A percentile compares a stretch with the other conserved stretches of the same genome.
These are phyloP conservation scores for Coremacera marginata DNA, from an alignment of 2,888 invertebrate genomes.

Conservation along the genomic window DNA sequence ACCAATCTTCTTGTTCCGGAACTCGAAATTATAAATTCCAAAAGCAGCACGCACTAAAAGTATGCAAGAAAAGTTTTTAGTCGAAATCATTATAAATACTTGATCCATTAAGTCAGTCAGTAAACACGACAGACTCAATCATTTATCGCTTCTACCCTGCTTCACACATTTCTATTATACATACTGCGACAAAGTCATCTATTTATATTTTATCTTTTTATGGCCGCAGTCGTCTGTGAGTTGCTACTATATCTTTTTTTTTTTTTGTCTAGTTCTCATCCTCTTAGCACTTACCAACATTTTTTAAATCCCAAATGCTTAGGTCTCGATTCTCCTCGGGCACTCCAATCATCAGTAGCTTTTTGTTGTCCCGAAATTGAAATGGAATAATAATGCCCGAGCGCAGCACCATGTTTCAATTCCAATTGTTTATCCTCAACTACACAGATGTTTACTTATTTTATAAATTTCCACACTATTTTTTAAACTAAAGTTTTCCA, in stretches of 20 bases:
- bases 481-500: neutral
- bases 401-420: conserved; percentile 60
- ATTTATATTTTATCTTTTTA: conserved; percentile 25
- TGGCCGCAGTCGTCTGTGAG: conserved; percentile 6
- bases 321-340: conserved; percentile 60
- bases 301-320: conserved; percentile 64
- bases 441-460: neutral
- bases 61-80: conserved; percentile 26
- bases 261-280: neutral
- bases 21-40: conserved; percentile 62
- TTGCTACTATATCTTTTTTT: neutral
- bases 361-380: conserved; percentile 65
- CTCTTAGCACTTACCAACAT: conserved; percentile 60
- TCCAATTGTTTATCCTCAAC: neutral
- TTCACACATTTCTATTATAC: conserved; percentile 34
- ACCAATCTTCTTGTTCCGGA: conserved; percentile 66
- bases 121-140: neutral
- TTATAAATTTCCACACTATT: conserved; percentile 1
- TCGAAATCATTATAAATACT: conserved; percentile 10
- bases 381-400: conserved; percentile 65
- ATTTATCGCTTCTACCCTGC: neutral
- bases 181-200: conserved; percentile 31
- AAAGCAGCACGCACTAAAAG: conserved; percentile 61
- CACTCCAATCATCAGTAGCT: conserved; percentile 62
- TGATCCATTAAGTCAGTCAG: neutral